Percentiles rank a stretch among this genome's conserved stretches.
phyloP scores from a whole-genome alignment of 1,140 invertebrate genomes.

The Ganaspis sp. region DNA sequence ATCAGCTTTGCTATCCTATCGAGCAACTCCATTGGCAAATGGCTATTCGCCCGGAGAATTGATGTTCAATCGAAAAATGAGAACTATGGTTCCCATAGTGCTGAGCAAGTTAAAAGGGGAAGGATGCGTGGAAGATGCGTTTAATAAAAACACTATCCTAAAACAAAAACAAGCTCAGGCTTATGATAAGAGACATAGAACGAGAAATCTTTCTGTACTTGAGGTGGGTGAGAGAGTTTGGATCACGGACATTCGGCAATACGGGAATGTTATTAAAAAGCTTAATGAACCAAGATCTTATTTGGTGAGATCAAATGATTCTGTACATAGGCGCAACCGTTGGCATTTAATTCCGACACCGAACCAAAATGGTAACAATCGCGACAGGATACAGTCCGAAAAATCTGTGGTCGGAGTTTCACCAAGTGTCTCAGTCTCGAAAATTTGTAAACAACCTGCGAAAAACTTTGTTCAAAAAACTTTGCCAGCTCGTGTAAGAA shows the following conservation, averaged over 20 bases:
- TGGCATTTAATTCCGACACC: slow-evolving; percentile 4
- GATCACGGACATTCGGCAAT: slow-evolving; percentile 25
- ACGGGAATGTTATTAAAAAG: neutral
- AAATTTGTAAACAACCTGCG: too few relatives aligned
- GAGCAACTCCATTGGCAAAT: neutral
- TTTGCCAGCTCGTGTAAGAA: too few relatives aligned
- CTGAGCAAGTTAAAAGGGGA: neutral
- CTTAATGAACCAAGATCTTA: slow-evolving; percentile 26
- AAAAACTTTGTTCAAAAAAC: too few relatives aligned
- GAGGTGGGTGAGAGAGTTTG: slow-evolving; percentile 30
- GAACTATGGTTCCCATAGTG: neutral
- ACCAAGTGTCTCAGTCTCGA: too few relatives aligned
- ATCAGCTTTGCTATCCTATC: neutral
- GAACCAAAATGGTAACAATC: neutral
- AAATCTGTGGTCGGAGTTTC: neutral
- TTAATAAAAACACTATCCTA: neutral
- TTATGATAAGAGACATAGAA: slow-evolving; percentile 9
- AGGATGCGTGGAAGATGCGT: neutral
- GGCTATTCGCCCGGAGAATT: neutral
- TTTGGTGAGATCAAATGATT: slow-evolving; percentile 18
- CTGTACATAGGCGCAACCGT: neutral
- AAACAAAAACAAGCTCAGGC: slow-evolving; percentile 13
- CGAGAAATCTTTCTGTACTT: neutral
- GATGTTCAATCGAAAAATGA: neutral
- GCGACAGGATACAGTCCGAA: neutral